Percentiles rank a stretch among this genome's conserved stretches.
Conservation (phyloP, 2,113 vertebrate species). For the Ophthalmolycus amberensis region DNA sequence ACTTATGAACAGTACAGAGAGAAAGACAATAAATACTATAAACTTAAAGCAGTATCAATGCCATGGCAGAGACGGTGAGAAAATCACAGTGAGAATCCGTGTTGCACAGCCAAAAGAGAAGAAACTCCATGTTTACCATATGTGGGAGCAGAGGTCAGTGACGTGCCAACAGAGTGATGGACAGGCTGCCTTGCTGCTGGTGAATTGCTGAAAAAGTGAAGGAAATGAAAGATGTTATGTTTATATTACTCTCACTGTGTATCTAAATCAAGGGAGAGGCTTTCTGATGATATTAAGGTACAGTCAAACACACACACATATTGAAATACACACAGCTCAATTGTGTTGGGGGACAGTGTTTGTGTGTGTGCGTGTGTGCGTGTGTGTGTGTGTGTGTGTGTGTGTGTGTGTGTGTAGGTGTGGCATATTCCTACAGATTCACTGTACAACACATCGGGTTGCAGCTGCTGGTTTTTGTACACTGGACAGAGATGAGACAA, state of each 20-base stretch:
- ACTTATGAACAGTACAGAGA: not conserved
- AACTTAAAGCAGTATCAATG: not conserved
- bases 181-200: conserved; percentile 59
- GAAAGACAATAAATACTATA: not conserved
- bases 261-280: not conserved
- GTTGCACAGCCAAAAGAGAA: not conserved
- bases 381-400: conserved; percentile 7
- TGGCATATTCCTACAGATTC: not conserved
- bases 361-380: conserved; percentile 1
- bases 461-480: conserved; percentile 31
- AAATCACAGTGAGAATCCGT: conserved; percentile 1
- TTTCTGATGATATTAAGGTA: conserved; percentile 7
- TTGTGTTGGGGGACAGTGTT: not conserved
- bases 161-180: conserved; percentile 44
- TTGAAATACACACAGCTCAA: not conserved
- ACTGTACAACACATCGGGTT: conserved; percentile 38
- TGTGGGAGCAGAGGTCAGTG: conserved; percentile 53
- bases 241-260: conserved; percentile 22
- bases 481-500: conserved; percentile 26
- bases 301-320: not conserved
- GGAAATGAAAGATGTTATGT: not conserved
- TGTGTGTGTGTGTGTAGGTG: not conserved
- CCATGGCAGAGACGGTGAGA: not conserved
- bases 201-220: conserved; percentile 56
- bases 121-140: conserved; percentile 63